Conservation (phyloP, 2,113 vertebrate genomes). For the Hypocryptadius cinnamomeus region DNA sequence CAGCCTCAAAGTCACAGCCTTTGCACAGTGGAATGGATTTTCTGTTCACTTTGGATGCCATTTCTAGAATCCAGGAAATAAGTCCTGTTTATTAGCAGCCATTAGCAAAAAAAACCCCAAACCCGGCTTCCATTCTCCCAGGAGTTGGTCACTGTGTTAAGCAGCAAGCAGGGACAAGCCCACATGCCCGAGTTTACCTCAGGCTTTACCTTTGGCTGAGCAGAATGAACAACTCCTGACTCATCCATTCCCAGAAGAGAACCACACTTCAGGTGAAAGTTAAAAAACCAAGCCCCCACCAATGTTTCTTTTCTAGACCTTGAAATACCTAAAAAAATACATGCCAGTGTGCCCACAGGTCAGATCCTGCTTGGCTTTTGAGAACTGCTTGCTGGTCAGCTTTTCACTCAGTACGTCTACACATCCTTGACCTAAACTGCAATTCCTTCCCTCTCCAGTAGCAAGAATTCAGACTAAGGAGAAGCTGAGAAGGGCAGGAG, state of each 20-base stretch:
- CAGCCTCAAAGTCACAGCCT: background rate
- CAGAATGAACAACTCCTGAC: background rate
- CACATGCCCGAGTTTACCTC: fast-evolving
- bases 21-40: background rate
- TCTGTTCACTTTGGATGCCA: background rate
- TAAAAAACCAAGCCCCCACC: background rate
- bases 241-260: background rate
- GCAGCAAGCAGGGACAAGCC: background rate
- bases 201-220: background rate
- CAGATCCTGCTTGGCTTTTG: background rate
- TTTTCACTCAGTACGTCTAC: background rate
- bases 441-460: background rate
- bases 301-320: background rate
- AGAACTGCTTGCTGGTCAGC: background rate
- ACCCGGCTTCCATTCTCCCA: fast-evolving
- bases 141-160: background rate
- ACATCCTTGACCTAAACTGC: background rate
- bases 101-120: background rate
- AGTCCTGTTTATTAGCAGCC: background rate
- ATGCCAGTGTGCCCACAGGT: background rate
- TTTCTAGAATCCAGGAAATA: background rate
- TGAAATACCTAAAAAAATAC: background rate
- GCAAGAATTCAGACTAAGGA: background rate
- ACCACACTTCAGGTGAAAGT: background rate
- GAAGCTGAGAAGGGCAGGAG: background rate